Evolutionary conservation across 2,797 vertebrate species (phyloP), one percentile per base, ranked within the genome.

Genomic region (Premnoplex brunnescens): DNA sequence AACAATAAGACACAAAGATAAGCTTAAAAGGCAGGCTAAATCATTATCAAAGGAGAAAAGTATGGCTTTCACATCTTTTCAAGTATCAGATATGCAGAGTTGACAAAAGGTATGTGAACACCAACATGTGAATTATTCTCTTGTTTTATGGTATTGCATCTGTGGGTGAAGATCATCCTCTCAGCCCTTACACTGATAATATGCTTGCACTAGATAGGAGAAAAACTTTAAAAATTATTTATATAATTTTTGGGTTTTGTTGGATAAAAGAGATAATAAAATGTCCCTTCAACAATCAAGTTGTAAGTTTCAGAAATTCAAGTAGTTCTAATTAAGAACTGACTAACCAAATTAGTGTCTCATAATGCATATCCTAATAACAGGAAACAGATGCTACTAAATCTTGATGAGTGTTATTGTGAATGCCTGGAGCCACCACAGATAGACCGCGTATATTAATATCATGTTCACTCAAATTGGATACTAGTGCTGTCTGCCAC

Each of bases 251-350:
- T 10, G 60, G 17, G 12, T 59, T 74, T 89, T 37, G 15, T 44
- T 59, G 12, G 18, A 55, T 62, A 48, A 66, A 91, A 36, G 1
- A 52, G 64, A 54, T 12, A 73, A 34, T 2, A 78, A 92, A 55
- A 56, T 34, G 2, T 34, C 6, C 20, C 23, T 89, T 85, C 24
- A 80, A 74, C 9, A 76, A 60, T 20, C 36, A 28, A 49, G 21
- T 30, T 6, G 68, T 32, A 89, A 73, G 43, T 62, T 92, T 82
- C 51, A 94, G 12, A 59, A 58, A 52, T 9, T 52, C 34, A 78
- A 85, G 62, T 34, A 46, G 18, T 23, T 79, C 36, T 94, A 93
- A 95, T 92, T 93, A 95, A 89, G 76, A 94, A 84, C 63, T 88
- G 68, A 72, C 80, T 87, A 91, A 79, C 7, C 26, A 71, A 94